Base-by-base conservation (phyloP, 2,888 invertebrate species). In the Stegana nigrithorax region DNA sequence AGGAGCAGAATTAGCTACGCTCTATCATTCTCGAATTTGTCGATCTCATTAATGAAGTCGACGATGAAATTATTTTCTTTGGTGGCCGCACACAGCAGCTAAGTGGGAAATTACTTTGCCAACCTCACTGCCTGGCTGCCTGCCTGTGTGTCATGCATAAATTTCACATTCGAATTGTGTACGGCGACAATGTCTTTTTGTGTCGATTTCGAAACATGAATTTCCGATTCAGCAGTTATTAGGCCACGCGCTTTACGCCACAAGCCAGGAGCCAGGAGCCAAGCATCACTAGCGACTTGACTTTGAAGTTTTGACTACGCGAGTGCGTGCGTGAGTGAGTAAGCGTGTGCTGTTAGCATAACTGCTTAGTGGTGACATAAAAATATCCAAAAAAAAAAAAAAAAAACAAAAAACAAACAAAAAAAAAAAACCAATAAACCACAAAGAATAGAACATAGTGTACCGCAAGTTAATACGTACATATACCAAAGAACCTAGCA, bases 21-120 rank as follows among this genome's bases (percentile, higher is more conserved):
- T 59, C 36, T 32, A 50, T 59, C 50, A 59, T 50, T 59, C 14
- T 59, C 55, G 64, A 61, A 42, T 63, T 64, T 21, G 36, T 12
- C 25, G 23, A 66, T 36, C 51, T 51, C 63, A 47, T 68, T 62
- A 70, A 61, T 73, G 73, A 64, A 66, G 70, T 66, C 66, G 60
- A 56, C 47, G 12, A 50, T 61, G 62, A 69, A 73, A 69, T 72
- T 63, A 71, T 56, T 69, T 69, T 73, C 71, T 73, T 72, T 72
- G 69, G 60, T 64, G 10, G 60, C 14, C 42, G 45, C 44, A 44
- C 39, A n/a, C 44, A 56, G 26, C 39, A 32, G n/a, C 47, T 36
- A 50, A 36, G 61, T 57, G 59, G 56, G 67, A 67, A 70, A 71
- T 70, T 68, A 57, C 63, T 65, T 66, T 60, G 60, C 60, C 65